Evolutionary conservation across 2,797 vertebrate genomes (phyloP).

Genomic region (Discoglossus pictus): DNA sequence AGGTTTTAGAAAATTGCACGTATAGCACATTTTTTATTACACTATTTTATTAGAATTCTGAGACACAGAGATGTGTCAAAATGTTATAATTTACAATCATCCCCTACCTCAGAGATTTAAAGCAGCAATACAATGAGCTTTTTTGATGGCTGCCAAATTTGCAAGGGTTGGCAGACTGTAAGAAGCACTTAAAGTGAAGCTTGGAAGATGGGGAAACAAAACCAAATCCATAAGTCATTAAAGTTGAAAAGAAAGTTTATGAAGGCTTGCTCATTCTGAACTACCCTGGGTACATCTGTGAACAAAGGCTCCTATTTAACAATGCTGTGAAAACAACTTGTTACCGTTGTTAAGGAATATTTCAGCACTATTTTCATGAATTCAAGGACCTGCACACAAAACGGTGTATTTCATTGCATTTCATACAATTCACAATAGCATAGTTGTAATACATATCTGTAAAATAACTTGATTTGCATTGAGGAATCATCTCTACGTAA

Average conservation of each 20-base stretch:
- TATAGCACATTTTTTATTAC: slow-evolving; percentile 13
- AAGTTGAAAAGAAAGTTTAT: slow-evolving; percentile 19
- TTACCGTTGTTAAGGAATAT: too few relatives aligned
- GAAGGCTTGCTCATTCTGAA: slow-evolving; percentile 18
- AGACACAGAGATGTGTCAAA: slow-evolving; percentile 28
- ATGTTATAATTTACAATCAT: slow-evolving; percentile 26
- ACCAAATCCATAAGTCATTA: slow-evolving; percentile 27
- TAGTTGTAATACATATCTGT: too few relatives aligned
- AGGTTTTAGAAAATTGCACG: too few relatives aligned
- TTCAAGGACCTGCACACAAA: too few relatives aligned
- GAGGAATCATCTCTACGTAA: too few relatives aligned
- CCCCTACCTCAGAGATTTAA: slow-evolving; percentile 22
- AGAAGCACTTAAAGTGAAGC: slow-evolving; percentile 20
- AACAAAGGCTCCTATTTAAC: background rate
- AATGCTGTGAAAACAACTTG: too few relatives aligned
- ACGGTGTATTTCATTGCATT: too few relatives aligned
- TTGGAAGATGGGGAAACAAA: slow-evolving; percentile 21
- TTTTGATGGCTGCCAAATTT: slow-evolving; percentile 32
- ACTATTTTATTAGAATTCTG: slow-evolving; percentile 21
- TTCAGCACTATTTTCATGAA: too few relatives aligned
- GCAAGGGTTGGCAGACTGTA: slow-evolving; percentile 26
- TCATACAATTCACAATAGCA: too few relatives aligned
- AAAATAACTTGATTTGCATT: too few relatives aligned
- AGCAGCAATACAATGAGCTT: slow-evolving; percentile 19
- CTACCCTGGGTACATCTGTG: slow-evolving; percentile 15